Base-by-base conservation (phyloP, 37 sponge, comb jelly and placozoan species). In the Geodia barretti region DNA sequence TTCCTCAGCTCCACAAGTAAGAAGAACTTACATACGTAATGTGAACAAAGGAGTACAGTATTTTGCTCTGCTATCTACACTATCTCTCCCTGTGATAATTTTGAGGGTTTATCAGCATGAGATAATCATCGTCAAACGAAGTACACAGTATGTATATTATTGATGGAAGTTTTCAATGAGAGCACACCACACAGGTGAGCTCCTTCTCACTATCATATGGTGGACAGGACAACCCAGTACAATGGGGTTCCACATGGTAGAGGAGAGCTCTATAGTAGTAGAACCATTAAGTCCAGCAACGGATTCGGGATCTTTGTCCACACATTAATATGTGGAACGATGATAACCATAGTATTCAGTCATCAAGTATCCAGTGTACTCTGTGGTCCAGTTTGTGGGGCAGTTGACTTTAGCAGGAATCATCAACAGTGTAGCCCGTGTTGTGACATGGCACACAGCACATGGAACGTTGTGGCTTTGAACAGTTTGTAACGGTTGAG, bases 351-450 rank as follows among this genome's bases (percentile, higher is more conserved):
- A 2, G 26, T n/a, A 21, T 60, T 47, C 70, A 33, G 76, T 63
- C 82, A 88, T 82, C 26, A 88, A 70, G 35, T 79, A 88, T 41
- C 88, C 88, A 81, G 24, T 41, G 77, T 88, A 88, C 82, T 88
- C 88, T 25, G 9, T 17, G 31, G 88, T 88, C 88, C 82, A 88
- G 14, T n/a, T 35, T 33, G 69, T 8, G 25, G 82, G 88, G 42
- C 88, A 88, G 21, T 24, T 3, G 28, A 28, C 31, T 38, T 30
- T 76, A 64, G 82, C 88, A 41, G 88, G 88, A 36, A 88, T 76
- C 77, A 81, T 81, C 8, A 76, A 3, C 14, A 54, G 60, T 40
- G 72, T 76, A 29, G 29, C 64, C 26, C 82, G 47, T 21, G 58
- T 76, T 17, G 73, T 29, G 37, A 62, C 82, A 76, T 68, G 76